phyloP scores from a whole-genome alignment of 2,888 invertebrate genomes.

The Idaea dimidiata region DNA sequence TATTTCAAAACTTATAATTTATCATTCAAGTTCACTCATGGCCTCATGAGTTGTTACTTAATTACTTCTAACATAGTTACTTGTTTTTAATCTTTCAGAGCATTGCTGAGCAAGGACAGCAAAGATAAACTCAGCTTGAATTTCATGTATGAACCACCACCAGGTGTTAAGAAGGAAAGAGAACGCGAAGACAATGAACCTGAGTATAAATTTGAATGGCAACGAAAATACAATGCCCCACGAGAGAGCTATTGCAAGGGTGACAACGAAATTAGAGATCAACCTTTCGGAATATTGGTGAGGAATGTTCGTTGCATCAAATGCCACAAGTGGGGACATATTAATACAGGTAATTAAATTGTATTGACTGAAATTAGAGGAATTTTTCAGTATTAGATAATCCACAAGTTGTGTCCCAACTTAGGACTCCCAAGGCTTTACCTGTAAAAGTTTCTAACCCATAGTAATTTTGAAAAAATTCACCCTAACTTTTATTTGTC shows the following conservation, averaged over 20 bases:
- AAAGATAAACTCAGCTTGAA: conserved; percentile 99
- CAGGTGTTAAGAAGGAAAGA: conserved; percentile 95
- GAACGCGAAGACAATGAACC: conserved; percentile 96
- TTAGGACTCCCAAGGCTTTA: neutral
- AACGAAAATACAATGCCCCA: conserved; percentile 99
- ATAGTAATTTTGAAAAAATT: too few relatives aligned
- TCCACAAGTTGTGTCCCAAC: too few relatives aligned
- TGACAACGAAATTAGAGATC: conserved; percentile 98
- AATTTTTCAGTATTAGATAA: neutral
- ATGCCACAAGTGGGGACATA: conserved; percentile 99
- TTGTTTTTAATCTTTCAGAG: conserved; percentile 78
- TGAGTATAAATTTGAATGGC: conserved; percentile 99
- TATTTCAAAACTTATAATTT: too few relatives aligned
- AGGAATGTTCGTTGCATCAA: conserved; percentile 99
- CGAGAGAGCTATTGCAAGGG: conserved; percentile 99
- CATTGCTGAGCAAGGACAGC: conserved; percentile 97
- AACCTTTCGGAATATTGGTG: conserved; percentile 98
- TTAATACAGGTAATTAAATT: conserved; percentile 87
- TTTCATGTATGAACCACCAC: conserved; percentile 99
- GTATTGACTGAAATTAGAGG: neutral
- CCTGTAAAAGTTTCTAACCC: neutral
- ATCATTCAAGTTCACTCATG: too few relatives aligned
- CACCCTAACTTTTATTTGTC: conserved; percentile 7
- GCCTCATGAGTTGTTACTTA: too few relatives aligned
- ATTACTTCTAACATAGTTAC: neutral